A percentile compares a stretch with the other conserved stretches of the same genome.
phyloP scores from a whole-genome alignment of 1,140 invertebrate genomes.

The Pseudomyrmex flavicornis region DNA sequence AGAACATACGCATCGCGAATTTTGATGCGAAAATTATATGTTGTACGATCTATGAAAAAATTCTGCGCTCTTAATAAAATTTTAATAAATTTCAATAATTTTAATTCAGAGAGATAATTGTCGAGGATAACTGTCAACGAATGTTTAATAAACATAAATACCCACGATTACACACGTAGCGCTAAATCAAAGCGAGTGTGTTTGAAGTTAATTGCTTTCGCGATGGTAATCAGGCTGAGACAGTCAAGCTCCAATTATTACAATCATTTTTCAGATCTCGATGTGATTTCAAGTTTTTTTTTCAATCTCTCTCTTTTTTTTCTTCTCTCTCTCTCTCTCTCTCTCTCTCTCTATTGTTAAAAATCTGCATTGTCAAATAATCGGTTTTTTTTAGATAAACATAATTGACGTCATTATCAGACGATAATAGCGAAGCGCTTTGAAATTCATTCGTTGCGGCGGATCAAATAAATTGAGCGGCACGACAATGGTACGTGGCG shows the following conservation, averaged over 20 bases:
- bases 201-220: slow-evolving; percentile 35
- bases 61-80: too few relatives aligned
- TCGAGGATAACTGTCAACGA: not conserved
- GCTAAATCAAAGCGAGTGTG: not conserved
- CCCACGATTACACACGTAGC: slow-evolving; percentile 15
- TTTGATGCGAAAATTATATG: too few relatives aligned
- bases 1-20: too few relatives aligned
- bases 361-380: not conserved
- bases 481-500: not conserved
- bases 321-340: too few relatives aligned
- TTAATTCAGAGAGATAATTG: not conserved
- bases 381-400: not conserved
- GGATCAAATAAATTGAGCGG: not conserved
- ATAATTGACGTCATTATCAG: too few relatives aligned
- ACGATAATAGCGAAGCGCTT: too few relatives aligned
- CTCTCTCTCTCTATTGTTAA: too few relatives aligned
- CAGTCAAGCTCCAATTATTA: slow-evolving; percentile 56
- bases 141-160: not conserved
- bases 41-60: too few relatives aligned
- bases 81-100: too few relatives aligned
- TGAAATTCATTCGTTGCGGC: not conserved
- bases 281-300: not conserved
- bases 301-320: too few relatives aligned
- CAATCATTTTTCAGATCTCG: slow-evolving; percentile 42
- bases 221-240: slow-evolving; percentile 25